A percentile compares a stretch with the other conserved stretches of the same genome.
Conservation (phyloP, 1,140 invertebrate species). For the Rhyacophila brunnea region DNA sequence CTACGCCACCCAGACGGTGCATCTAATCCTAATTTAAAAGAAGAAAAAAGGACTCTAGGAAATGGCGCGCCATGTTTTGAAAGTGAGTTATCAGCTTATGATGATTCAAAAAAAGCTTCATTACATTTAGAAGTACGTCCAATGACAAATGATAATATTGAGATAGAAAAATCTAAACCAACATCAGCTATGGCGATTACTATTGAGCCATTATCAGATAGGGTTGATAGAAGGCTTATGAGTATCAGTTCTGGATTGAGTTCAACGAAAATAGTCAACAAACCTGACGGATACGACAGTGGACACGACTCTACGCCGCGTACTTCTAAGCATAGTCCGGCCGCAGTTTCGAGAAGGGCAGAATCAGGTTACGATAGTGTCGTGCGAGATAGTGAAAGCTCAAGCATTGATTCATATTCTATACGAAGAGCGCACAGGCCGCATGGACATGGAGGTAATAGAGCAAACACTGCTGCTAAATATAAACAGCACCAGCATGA, state of each 20-base stretch:
- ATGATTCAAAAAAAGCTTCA: slow-evolving; percentile 60
- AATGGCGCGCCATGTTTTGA: slow-evolving; percentile 66
- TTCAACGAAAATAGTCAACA: slow-evolving; percentile 53
- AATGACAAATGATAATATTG: slow-evolving; percentile 49
- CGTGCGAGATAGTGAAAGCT: slow-evolving; percentile 79
- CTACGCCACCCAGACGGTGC: slow-evolving; percentile 85
- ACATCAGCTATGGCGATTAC: slow-evolving; percentile 46
- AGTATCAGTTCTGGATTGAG: slow-evolving; percentile 58
- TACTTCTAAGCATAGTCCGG: slow-evolving; percentile 73
- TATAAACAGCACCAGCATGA: slow-evolving; percentile 59
- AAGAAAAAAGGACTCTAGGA: slow-evolving; percentile 66
- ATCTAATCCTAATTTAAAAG: slow-evolving; percentile 83
- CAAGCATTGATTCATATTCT: slow-evolving; percentile 77
- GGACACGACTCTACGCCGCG: slow-evolving; percentile 76
- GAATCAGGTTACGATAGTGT: slow-evolving; percentile 90
- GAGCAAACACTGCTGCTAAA: slow-evolving; percentile 48
- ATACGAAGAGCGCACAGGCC: slow-evolving; percentile 65
- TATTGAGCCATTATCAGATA: slow-evolving; percentile 48
- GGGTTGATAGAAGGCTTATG: slow-evolving; percentile 55
- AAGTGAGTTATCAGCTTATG: slow-evolving; percentile 55
- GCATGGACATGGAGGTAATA: slow-evolving; percentile 55
- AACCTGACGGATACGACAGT: slow-evolving; percentile 74
- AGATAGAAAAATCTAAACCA: slow-evolving; percentile 47
- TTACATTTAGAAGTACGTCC: slow-evolving; percentile 56
- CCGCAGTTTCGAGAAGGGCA: slow-evolving; percentile 68